Base-by-base conservation (phyloP, 2,888 invertebrate species). In the Cataglyphis livida region DNA sequence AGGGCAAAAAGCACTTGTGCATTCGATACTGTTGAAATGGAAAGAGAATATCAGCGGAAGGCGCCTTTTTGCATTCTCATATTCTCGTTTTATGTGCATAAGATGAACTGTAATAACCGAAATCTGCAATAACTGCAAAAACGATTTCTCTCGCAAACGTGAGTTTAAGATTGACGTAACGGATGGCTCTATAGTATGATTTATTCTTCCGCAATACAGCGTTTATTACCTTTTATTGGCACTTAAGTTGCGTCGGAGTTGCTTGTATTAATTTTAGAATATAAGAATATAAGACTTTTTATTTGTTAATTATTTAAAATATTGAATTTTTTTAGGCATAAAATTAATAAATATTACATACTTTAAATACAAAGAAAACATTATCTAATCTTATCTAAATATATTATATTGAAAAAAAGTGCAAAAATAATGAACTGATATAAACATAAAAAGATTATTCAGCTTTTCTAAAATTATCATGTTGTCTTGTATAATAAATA, bases 1-100 rank as follows among this genome's bases (percentile, higher is more conserved):
- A 84, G 85, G 71, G 85, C 85, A 86, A 88, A 90, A 89, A 82
- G 82, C 68, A 66, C 68, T 82, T 83, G 81, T 66, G 76, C 86
- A 62, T 89, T 89, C 85, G 81, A 87, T 87, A 87, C 62, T 79
- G 66, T 32, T 83, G 83, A 85, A 83, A 87, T 83, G 87, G 79
- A 65, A 83, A 87, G 83, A 85, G 87, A 83, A 88, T 87, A 82
- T 86, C 89, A 76, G 68, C 71, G 75, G 75, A 85, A 81, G 71
- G 61, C 82, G 65, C 32, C 75, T 70, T 82, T 88, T 85, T 85
- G 76, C 78, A 83, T 81, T 79, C 81, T 87, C 82, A 41, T 59
- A 59, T 59, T 71, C 4, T 9, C 44, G 59, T 44, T 51, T 51
- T 51, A 12, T n/a, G 18, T 21, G 21, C 68, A 68, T 68, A 54